Conservation (phyloP, 2,113 vertebrate genomes). For the Sminthopsis crassicaudata region DNA sequence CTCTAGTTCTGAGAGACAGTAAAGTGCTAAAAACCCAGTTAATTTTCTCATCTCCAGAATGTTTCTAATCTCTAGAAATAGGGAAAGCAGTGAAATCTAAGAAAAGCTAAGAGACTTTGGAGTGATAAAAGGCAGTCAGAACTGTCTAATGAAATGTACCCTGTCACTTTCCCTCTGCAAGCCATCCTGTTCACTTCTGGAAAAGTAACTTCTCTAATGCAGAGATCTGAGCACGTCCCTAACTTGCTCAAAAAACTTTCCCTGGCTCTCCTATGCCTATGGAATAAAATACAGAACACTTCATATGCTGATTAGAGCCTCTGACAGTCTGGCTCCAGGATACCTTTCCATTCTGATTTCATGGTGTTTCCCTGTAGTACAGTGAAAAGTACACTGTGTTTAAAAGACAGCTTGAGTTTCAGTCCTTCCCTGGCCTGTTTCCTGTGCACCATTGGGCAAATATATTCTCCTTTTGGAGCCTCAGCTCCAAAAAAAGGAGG, state of each 20-base stretch:
- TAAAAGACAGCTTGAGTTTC: not conserved
- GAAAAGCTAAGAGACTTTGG: not conserved
- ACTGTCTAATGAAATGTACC: not conserved
- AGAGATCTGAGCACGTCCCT: not conserved
- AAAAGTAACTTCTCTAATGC: not conserved
- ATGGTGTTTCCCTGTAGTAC: not conserved
- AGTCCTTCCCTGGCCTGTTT: not conserved
- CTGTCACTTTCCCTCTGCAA: not conserved
- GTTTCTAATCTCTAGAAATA: not conserved
- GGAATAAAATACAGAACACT: not conserved
- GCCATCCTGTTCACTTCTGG: not conserved
- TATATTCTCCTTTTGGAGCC: not conserved
- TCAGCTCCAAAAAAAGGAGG: not conserved
- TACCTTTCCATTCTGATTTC: not conserved
- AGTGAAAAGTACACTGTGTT: not conserved
- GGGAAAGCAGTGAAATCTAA: not conserved
- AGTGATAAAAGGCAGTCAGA: not conserved
- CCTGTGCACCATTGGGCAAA: not conserved
- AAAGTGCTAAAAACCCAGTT: not conserved
- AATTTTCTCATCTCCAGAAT: not conserved
- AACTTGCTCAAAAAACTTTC: not conserved
- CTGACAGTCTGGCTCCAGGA: not conserved
- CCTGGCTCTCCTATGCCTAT: not conserved
- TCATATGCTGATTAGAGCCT: not conserved
- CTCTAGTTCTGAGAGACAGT: not conserved